Evolutionary conservation across 2,113 vertebrate genomes (phyloP).

Genomic region (Sinocyclocheilus rhinocerous): DNA sequence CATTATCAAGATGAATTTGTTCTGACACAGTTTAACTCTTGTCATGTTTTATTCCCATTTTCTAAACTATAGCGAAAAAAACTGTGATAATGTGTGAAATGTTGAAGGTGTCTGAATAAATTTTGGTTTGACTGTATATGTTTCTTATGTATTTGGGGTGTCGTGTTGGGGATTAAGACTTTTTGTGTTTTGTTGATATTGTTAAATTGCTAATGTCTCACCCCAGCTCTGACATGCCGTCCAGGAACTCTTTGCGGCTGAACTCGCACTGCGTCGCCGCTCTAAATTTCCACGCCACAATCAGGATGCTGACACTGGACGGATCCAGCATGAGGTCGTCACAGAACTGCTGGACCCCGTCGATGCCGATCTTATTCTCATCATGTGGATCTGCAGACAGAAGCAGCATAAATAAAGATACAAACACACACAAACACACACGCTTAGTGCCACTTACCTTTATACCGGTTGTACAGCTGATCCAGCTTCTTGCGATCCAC

Average conservation of each 20-base stretch:
- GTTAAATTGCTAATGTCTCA: constrained; percentile 67
- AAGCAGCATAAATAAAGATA: not conserved
- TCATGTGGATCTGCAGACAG: constrained; percentile 86
- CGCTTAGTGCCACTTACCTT: constrained; percentile 74
- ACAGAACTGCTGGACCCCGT: constrained; percentile 95
- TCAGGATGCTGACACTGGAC: constrained; percentile 88
- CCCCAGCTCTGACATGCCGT: constrained; percentile 94
- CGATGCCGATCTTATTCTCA: constrained; percentile 95
- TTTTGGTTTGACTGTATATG: too few species aligned
- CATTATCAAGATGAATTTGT: too few species aligned
- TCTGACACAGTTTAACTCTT: too few species aligned
- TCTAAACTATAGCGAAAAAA: too few species aligned
- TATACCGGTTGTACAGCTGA: constrained; percentile 89
- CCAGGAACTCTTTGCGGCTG: constrained; percentile 92
- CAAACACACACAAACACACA: not conserved
- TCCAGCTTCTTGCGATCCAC: constrained; percentile 92
- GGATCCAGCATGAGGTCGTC: constrained; percentile 90
- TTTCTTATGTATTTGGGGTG: too few species aligned
- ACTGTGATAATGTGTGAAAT: too few species aligned
- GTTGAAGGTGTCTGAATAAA: too few species aligned
- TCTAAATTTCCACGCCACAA: constrained; percentile 95
- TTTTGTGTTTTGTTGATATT: too few species aligned
- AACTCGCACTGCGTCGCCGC: constrained; percentile 96
- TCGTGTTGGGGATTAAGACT: too few species aligned
- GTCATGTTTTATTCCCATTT: too few species aligned